Evolutionary conservation across 2,113 vertebrate species (phyloP).

Genomic region (Leucoraja erinaceus): DNA sequence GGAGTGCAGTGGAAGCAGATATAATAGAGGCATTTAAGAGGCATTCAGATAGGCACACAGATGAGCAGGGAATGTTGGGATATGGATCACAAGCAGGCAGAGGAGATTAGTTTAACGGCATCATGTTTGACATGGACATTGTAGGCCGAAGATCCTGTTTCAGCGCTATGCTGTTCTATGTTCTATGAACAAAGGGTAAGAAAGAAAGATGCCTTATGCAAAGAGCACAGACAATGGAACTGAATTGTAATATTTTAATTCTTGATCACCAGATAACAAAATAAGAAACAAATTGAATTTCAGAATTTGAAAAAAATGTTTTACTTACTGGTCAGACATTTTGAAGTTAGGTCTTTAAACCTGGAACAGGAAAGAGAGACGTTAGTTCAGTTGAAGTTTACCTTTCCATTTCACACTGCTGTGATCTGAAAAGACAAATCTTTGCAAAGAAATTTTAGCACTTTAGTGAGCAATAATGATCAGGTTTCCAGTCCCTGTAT

Average conservation of each 20-base stretch:
- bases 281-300: not conserved
- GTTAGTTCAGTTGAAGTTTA: not conserved
- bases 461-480: not conserved
- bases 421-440: not conserved
- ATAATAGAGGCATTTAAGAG: too few species aligned
- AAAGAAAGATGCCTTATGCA: not conserved
- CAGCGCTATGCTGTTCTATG: too few species aligned
- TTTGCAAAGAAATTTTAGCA: not conserved
- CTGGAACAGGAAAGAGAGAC: not conserved
- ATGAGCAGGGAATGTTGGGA: too few species aligned
- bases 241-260: not conserved
- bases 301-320: not conserved
- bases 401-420: not conserved
- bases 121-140: too few species aligned
- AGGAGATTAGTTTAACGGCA: too few species aligned
- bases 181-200: too few species aligned
- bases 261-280: not conserved
- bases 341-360: not conserved
- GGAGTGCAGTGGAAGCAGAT: too few species aligned
- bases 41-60: too few species aligned
- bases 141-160: too few species aligned
- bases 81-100: too few species aligned
- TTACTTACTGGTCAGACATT: slow-evolving; percentile 36
- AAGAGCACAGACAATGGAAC: too few species aligned
- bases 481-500: not conserved